Base-by-base conservation (phyloP, 2,113 vertebrate species). In the Symphodus melops region DNA sequence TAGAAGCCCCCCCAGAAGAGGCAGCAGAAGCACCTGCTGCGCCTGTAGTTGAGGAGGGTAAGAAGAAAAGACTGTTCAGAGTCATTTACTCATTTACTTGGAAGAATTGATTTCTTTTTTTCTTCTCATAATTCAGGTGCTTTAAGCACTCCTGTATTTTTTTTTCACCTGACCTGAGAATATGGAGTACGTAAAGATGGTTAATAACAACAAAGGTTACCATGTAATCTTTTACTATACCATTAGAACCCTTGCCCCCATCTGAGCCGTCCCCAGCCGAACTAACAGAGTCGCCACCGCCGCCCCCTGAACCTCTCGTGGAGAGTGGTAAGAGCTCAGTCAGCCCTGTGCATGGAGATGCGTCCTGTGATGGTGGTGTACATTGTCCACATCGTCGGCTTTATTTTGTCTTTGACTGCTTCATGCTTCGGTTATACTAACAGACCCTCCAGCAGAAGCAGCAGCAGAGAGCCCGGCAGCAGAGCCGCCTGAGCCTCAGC, bases 1-100 rank as follows among this genome's bases (percentile, higher is more conserved):
- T 70, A 53, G 79, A 80, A 78, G 46, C 77, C 5, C 3, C 53
- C 1, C 37, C 79, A 52, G 81, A 81, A 46, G 79, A 81, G 49
- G 48, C 62, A 68, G 67, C 74, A 76, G 77, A 77, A 60, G 13
- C 70, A 51, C 59, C 71, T 76, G 64, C 82, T 70, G 73, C 63
- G 41, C 57, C 68, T 68, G 52, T 74, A 72, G 80, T 79, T 16
- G 67, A 85, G 68, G 84, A 85, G 78, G 90, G 86, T 89, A 90
- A 88, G 85, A 5, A 25, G 3, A 44, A 37, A 48, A 48, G 49
- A 54, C 41, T 5, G 3, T 20, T 62, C 28, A 17, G 9, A 55
- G n/a, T 11, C 13, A 25, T 21, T 33, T 6, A 25, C 12, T 62
- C 57, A 17, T 51, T 54, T 17, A 42, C 4, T 25, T 58, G 14